Evolutionary conservation across 2,888 invertebrate species (phyloP).

Genomic region (Pseudococcus jackbeardsleyi): DNA sequence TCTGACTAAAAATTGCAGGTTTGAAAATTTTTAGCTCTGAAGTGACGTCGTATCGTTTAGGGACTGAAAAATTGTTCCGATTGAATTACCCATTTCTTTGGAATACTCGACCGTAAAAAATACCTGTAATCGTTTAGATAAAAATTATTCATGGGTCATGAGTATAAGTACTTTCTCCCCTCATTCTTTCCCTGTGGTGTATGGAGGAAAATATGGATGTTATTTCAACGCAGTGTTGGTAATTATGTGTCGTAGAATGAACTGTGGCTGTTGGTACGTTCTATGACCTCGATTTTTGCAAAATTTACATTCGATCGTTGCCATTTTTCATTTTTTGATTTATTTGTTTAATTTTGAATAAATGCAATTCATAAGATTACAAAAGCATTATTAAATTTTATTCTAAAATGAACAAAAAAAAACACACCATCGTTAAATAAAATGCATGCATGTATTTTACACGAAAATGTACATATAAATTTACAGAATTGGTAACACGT

Average conservation of each 20-base stretch:
- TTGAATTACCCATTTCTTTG: background rate
- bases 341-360: background rate
- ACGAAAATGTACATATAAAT: background rate
- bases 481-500: constrained; percentile 53
- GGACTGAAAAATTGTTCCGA: background rate
- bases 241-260: background rate
- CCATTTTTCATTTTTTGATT: background rate
- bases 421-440: background rate
- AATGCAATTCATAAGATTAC: background rate
- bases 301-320: background rate
- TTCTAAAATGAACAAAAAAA: background rate
- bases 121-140: background rate
- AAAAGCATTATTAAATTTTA: background rate
- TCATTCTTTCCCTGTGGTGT: background rate
- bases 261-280: background rate
- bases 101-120: background rate
- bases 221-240: background rate
- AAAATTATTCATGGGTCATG: background rate
- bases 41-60: too few relatives aligned
- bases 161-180: background rate
- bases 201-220: background rate
- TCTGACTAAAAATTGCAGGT: background rate
- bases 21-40: background rate
- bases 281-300: background rate
- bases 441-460: background rate